Evolutionary conservation across 2,888 invertebrate genomes (phyloP), one percentile per base, ranked within the genome.

Genomic region (Sepioteuthis lessoniana): DNA sequence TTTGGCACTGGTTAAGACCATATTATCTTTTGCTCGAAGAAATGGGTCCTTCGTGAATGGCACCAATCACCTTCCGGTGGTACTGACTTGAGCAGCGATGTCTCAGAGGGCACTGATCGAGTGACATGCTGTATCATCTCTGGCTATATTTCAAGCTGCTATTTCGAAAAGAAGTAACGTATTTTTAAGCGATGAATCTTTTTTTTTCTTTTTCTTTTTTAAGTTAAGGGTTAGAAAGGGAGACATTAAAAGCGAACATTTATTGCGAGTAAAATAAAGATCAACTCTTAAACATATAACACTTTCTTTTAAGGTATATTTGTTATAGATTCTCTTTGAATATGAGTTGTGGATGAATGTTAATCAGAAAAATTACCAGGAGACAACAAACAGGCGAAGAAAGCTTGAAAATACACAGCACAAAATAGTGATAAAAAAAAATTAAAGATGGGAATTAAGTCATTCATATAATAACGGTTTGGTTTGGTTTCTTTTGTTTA

Each of bases 1-100:
- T 76, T 76, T 76, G 76, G 76, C 76, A 76, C 76, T n/a, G n/a
- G 76, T 76, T 76, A 76, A n/a, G 76, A 76, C 76, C 76, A 76
- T 76, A 76, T 76, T 76, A 76, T 76, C 76, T 76, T 76, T 76
- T 76, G n/a, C 76, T 76, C 76, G n/a, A 76, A 76, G 76, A 76
- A 76, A 76, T 76, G 76, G n/a, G 76, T 76, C 76, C 76, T 76
- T 35, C 76, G 76, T 76, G 76, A 76, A 76, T 76, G 76, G 76
- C 76, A 76, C 35, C 76, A 76, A 76, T 76, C 76, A 76, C 76
- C 76, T 76, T 76, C 76, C 76, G 76, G 76, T 4, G n/a, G n/a
- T 35, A n/a, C 76, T 76, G 76, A n/a, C 76, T 76, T 76, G 7
- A 76, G n/a, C 76, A 35, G 76, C 35, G 76, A 13, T 35, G 76